phyloP scores from a whole-genome alignment of 2,888 invertebrate species.

The Busseola fusca region DNA sequence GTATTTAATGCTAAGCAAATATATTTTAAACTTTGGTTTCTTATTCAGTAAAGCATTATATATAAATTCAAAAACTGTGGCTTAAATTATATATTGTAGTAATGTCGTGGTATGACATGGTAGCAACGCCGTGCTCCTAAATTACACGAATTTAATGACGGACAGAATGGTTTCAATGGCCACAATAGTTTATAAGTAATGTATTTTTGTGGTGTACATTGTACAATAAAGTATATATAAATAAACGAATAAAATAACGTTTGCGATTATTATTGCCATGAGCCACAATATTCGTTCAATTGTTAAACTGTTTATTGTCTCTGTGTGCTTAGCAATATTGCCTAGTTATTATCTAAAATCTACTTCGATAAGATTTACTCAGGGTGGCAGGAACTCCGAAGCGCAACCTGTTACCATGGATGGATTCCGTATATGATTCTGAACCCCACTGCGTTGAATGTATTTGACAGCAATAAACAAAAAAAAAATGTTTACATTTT shows the following conservation, averaged over 20 bases:
- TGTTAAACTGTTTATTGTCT: slow-evolving; percentile 25
- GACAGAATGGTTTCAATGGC: slow-evolving; percentile 6
- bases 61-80: background rate
- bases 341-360: slow-evolving; percentile 1
- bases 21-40: background rate
- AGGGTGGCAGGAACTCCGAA: background rate
- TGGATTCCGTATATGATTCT: no score
- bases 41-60: background rate
- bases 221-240: no score
- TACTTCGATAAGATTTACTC: background rate
- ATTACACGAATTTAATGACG: slow-evolving; percentile 19
- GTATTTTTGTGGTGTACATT: no score
- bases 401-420: no score
- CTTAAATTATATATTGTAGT: slow-evolving; percentile 1
- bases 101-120: background rate
- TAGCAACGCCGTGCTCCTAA: background rate
- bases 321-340: background rate
- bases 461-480: background rate
- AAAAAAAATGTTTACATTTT: background rate
- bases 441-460: background rate
- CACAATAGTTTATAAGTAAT: no score
- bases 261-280: slow-evolving; percentile 10
- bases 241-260: slow-evolving; percentile 28
- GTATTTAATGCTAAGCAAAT: background rate
- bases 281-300: slow-evolving; percentile 13